Base-by-base conservation (phyloP, 2,113 vertebrate species). In the Corynorhinus townsendii region DNA sequence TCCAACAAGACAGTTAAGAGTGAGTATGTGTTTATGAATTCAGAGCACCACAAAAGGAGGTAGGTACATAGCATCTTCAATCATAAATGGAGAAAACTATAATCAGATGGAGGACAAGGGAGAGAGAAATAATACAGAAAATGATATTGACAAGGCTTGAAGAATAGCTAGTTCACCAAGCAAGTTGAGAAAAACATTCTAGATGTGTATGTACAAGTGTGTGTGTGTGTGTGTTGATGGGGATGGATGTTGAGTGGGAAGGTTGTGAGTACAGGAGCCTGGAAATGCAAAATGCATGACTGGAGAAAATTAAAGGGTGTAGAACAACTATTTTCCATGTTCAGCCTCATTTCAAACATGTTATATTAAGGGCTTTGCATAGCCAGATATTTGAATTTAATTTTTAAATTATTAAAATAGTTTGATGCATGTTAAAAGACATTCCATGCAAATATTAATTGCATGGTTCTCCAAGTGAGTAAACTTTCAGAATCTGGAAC, bases 401-500 rank as follows among this genome's bases (percentile, higher is more conserved):
- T 43, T 91, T 90, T 92, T 35, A 73, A 86, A 86, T 52, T 49
- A 71, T 56, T 54, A 71, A 93, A 95, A 49, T 38, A 86, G 49
- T 94, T 77, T 94, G 4, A 59, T 75, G n/a, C 28, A 5, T 43
- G 11, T 73, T 91, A 64, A 68, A 92, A 95, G 33, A 40, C 4
- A 89, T 93, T 80, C 86, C 54, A 52, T 30, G 11, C 10, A 82
- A 73, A 16, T 38, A 2, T 75, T 90, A 90, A 35, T 59, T 92
- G 24, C 8, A 2, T n/a, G 14, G 75, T 94, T 93, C 64, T 91
- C 75, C n/a, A 30, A 91, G 19, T 52, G 28, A 94, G 45, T 76
- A 89, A 93, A 87, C 15, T 75, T 79, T 38, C 66, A 81, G 59
- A 86, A 79, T 89, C 79, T 35, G 14, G 26, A 52, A 62, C n/a